Conservation (phyloP, 2,797 vertebrate species). For the Calcarius lapponicus region DNA sequence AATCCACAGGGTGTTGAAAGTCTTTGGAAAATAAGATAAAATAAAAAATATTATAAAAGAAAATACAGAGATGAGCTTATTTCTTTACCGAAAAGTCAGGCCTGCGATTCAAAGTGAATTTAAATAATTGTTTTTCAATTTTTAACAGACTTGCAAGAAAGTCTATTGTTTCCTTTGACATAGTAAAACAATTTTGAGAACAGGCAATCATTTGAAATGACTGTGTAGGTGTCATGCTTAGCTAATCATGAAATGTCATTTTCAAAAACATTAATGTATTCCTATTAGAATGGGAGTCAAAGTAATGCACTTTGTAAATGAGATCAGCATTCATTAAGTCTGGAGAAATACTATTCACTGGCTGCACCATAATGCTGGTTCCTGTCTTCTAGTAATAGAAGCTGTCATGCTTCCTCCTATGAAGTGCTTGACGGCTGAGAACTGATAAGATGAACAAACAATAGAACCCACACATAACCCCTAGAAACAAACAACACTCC, state of each 20-base stretch:
- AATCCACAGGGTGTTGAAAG: neutral
- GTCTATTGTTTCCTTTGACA: constrained; percentile 44
- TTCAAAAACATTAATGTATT: constrained; percentile 57
- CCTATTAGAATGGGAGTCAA: constrained; percentile 22
- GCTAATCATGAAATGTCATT: constrained; percentile 67
- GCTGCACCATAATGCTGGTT: neutral
- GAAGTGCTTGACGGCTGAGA: neutral
- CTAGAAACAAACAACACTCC: neutral
- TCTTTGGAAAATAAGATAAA: constrained; percentile 24
- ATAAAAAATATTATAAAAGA: neutral
- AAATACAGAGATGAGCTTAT: constrained; percentile 11
- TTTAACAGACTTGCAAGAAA: constrained; percentile 31
- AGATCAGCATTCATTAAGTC: constrained; percentile 43
- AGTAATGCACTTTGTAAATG: constrained; percentile 45
- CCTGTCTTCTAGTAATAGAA: constrained; percentile 38
- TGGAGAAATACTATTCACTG: constrained; percentile 7
- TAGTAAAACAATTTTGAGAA: constrained; percentile 52
- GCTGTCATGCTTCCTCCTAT: constrained; percentile 9
- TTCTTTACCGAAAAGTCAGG: constrained; percentile 19
- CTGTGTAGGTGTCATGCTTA: constrained; percentile 50
- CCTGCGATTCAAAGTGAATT: constrained; percentile 46
- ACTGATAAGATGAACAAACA: neutral
- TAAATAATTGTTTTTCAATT: constrained; percentile 43
- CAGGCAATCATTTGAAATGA: constrained; percentile 55
- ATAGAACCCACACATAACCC: neutral